Percentiles rank a stretch among this genome's conserved stretches.
Evolutionary conservation across 1,140 invertebrate species (phyloP).

Genomic region (Chrysopa pallens): DNA sequence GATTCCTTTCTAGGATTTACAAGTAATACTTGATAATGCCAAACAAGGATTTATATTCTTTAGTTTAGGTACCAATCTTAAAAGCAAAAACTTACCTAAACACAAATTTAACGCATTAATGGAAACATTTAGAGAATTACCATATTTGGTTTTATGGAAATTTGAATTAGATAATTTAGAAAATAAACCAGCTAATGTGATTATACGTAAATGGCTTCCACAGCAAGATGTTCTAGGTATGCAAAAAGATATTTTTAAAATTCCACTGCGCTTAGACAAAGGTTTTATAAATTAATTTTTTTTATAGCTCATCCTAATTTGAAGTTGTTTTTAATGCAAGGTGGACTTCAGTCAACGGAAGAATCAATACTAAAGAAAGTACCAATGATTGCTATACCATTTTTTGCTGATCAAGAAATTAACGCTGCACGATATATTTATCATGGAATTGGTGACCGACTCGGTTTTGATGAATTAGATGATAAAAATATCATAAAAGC

Average conservation of each 20-base stretch:
- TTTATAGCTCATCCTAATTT: conserved; percentile 30
- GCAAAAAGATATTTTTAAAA: not conserved
- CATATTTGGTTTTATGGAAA: conserved; percentile 21
- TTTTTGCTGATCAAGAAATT: conserved; percentile 17
- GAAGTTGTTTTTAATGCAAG: conserved; percentile 38
- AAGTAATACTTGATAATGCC: conserved; percentile 11
- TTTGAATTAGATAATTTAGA: conserved; percentile 10
- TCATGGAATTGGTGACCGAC: no score
- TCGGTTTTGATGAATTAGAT: no score
- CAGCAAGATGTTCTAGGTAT: conserved; percentile 24
- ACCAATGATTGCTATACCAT: conserved; percentile 29
- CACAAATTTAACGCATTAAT: conserved; percentile 7
- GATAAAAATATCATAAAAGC: no score
- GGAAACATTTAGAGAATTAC: conserved; percentile 11
- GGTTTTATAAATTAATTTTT: not conserved
- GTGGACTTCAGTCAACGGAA: conserved; percentile 35
- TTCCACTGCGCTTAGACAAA: not conserved
- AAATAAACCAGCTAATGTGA: conserved; percentile 6
- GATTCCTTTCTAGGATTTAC: conserved; percentile 14
- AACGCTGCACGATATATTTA: conserved; percentile 3
- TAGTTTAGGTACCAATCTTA: conserved; percentile 18
- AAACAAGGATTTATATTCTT: conserved; percentile 18
- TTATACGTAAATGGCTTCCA: conserved; percentile 28
- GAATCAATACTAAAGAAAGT: conserved; percentile 34
- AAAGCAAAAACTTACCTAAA: conserved; percentile 6